Evolutionary conservation across 2,797 vertebrate species (phyloP).

Genomic region (Ptychobarbus kaznakovi): DNA sequence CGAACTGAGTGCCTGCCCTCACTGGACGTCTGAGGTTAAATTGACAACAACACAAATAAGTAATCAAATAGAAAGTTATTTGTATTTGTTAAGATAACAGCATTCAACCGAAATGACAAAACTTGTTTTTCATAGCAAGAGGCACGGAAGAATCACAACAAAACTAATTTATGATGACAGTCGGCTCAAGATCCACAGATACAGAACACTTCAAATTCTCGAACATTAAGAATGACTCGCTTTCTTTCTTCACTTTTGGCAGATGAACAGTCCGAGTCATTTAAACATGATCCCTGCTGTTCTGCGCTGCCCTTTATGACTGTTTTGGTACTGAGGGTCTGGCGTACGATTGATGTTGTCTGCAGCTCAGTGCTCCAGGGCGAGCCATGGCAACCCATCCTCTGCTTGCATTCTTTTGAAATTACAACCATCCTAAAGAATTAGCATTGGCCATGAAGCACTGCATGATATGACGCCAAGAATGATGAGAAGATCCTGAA

Average conservation of each 20-base stretch:
- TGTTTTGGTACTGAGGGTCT: conserved; percentile 43
- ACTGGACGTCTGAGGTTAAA: conserved; percentile 85
- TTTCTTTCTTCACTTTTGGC: conserved; percentile 37
- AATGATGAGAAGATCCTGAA: conserved; percentile 49
- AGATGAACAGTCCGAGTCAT: conserved; percentile 28
- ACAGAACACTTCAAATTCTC: neutral
- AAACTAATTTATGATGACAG: conserved; percentile 23
- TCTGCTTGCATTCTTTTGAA: conserved; percentile 71
- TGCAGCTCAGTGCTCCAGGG: conserved; percentile 41
- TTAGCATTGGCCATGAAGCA: conserved; percentile 70
- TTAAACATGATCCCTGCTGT: conserved; percentile 39
- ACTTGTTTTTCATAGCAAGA: neutral
- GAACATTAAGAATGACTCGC: conserved; percentile 7
- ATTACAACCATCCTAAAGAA: conserved; percentile 70
- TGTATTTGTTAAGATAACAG: conserved; percentile 8
- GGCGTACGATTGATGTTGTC: conserved; percentile 36
- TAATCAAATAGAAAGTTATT: neutral
- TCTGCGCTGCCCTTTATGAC: conserved; percentile 44
- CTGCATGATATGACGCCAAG: conserved; percentile 61
- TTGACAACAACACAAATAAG: conserved; percentile 34
- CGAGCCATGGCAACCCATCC: conserved; percentile 53
- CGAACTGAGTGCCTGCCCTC: conserved; percentile 93
- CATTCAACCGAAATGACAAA: conserved; percentile 8
- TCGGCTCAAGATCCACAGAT: neutral
- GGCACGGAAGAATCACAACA: conserved; percentile 1